Percentiles rank a stretch among this genome's conserved stretches.
Evolutionary conservation across 2,797 vertebrate genomes (phyloP).

Genomic region (Characodon lateralis): DNA sequence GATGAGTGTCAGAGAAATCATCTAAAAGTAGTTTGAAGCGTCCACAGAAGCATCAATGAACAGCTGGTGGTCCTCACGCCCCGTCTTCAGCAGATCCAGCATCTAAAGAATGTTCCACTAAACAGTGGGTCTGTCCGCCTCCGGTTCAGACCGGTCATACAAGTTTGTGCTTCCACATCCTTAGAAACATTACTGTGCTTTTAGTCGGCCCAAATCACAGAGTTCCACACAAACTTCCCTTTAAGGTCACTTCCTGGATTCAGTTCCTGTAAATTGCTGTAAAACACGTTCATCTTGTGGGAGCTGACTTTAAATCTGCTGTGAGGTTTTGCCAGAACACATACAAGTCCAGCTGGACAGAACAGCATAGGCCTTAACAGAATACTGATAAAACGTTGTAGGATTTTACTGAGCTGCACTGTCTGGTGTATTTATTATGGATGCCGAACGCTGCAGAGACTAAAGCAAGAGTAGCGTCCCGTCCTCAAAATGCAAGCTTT

Average conservation of each 20-base stretch:
- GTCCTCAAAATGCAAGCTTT: conserved; percentile 53
- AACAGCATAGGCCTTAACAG: conserved; percentile 43
- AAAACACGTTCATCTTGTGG: conserved; percentile 9
- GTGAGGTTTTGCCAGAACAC: conserved; percentile 15
- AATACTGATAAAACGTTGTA: conserved; percentile 15
- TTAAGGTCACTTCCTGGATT: conserved; percentile 13
- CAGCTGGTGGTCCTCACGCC: not conserved
- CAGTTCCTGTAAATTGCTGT: conserved; percentile 4
- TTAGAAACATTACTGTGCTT: not conserved
- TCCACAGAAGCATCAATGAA: not conserved
- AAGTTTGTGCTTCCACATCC: not conserved
- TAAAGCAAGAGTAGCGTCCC: conserved; percentile 38
- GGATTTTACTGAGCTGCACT: conserved; percentile 31
- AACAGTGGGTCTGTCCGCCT: too few species aligned
- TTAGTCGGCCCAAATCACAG: not conserved
- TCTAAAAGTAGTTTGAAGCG: conserved; percentile 19
- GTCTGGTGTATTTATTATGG: conserved; percentile 75
- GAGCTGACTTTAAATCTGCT: conserved; percentile 36
- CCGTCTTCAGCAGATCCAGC: not conserved
- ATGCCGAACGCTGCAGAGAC: conserved; percentile 50
- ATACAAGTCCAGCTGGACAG: conserved; percentile 17
- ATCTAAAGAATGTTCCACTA: too few species aligned
- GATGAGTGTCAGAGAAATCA: conserved; percentile 1
- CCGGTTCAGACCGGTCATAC: too few species aligned
- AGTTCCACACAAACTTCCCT: not conserved